phyloP scores from a whole-genome alignment of 2,888 invertebrate species.

The Ctena decussata region DNA sequence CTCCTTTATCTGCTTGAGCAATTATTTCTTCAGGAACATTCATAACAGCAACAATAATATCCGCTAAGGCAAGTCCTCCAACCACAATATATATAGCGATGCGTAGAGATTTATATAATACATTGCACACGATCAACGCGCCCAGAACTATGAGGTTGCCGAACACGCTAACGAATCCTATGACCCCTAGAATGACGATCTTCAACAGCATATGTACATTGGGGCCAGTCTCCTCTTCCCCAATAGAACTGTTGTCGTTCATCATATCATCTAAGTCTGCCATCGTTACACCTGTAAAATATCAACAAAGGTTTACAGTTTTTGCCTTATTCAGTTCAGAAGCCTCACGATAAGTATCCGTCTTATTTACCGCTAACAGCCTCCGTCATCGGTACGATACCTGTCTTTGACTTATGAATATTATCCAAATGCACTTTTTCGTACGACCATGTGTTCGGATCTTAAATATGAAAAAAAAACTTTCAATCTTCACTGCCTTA shows the following conservation, averaged over 20 bases:
- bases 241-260: conserved; percentile 15
- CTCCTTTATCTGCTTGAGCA: conserved; percentile 59
- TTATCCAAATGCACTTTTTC: too few relatives aligned
- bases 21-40: conserved; percentile 77
- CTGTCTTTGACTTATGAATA: too few relatives aligned
- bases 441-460: too few relatives aligned
- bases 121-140: conserved; percentile 67
- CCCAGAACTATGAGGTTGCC: conserved; percentile 79
- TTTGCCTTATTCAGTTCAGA: too few relatives aligned
- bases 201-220: conserved; percentile 69
- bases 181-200: conserved; percentile 74
- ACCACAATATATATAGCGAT: conserved; percentile 76
- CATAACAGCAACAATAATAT: conserved; percentile 72
- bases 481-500: too few relatives aligned
- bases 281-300: not conserved
- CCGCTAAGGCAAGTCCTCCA: conserved; percentile 76
- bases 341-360: too few relatives aligned
- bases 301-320: too few relatives aligned
- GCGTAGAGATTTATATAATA: conserved; percentile 63
- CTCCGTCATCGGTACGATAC: too few relatives aligned
- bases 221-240: conserved; percentile 33
- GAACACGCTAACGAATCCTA: conserved; percentile 76
- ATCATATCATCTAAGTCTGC: conserved; percentile 25
- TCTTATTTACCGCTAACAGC: too few relatives aligned
- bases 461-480: too few relatives aligned